A percentile compares a stretch with the other conserved stretches of the same genome.
These are phyloP conservation scores for Athripsodes cinereus DNA, from an alignment of 2,888 invertebrate genomes.

Conservation along the genomic window DNA sequence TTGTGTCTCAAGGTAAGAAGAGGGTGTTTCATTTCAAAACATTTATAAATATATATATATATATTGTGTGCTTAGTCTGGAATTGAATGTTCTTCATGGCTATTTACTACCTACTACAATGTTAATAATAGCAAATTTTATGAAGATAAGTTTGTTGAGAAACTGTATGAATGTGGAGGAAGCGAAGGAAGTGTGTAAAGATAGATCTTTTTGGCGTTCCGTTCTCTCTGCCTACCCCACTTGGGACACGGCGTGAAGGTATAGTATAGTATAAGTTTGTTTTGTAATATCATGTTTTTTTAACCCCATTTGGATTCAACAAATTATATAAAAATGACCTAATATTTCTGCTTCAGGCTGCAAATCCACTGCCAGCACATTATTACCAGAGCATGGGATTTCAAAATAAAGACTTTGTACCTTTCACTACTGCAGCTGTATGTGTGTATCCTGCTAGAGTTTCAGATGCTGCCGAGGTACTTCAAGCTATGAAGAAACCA, in stretches of 20 bases:
- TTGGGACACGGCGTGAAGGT: too few relatives aligned
- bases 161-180: too few relatives aligned
- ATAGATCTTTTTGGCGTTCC: too few relatives aligned
- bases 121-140: too few relatives aligned
- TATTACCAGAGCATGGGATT: constrained; percentile 34
- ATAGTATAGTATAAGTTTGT: too few relatives aligned
- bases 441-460: constrained; percentile 93
- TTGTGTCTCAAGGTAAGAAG: constrained; percentile 72
- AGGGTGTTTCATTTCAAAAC: not conserved
- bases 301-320: not conserved
- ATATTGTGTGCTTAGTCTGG: not conserved
- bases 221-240: too few relatives aligned
- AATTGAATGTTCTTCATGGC: too few relatives aligned
- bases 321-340: not conserved
- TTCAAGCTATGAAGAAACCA: constrained; percentile 50
- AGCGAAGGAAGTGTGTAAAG: too few relatives aligned
- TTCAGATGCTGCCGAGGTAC: constrained; percentile 57
- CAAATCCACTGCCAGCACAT: constrained; percentile 42
- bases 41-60: not conserved
- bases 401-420: constrained; percentile 32
- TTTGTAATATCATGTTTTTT: too few relatives aligned
- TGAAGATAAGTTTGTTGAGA: too few relatives aligned
- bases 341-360: constrained; percentile 47
- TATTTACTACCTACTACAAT: too few relatives aligned
- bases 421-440: constrained; percentile 76